A percentile compares a stretch with the other conserved stretches of the same genome.
phyloP scores from a whole-genome alignment of 2,113 vertebrate species.

The Tachysurus vachellii region DNA sequence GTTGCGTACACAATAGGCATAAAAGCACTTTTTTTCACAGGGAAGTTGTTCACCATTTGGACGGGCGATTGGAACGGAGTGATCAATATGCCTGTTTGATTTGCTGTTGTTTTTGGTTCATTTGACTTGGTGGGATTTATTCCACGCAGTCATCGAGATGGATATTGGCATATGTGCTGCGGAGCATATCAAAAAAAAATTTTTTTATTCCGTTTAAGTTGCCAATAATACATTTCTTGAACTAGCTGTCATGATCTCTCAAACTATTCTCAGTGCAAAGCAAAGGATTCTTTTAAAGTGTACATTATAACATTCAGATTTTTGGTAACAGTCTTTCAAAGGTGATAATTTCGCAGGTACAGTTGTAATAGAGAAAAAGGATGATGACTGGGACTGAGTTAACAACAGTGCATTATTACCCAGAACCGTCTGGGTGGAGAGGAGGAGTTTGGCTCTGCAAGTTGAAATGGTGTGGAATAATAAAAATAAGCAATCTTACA shows the following conservation, averaged over 20 bases:
- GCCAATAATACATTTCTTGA: not conserved
- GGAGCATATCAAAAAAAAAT: not conserved
- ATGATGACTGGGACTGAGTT: not conserved
- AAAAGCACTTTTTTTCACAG: not conserved
- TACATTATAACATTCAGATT: not conserved
- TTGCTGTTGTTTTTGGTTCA: not conserved
- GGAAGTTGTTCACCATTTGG: not conserved
- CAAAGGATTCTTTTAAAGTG: not conserved
- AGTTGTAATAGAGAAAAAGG: not conserved
- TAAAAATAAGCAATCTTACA: not conserved
- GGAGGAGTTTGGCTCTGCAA: not conserved
- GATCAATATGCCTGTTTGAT: not conserved
- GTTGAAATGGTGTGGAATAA: not conserved
- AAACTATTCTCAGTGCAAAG: not conserved
- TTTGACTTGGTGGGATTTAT: not conserved
- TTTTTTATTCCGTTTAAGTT: not conserved
- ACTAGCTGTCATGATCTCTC: not conserved
- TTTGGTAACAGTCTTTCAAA: not conserved
- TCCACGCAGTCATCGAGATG: not conserved
- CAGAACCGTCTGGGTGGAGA: not conserved
- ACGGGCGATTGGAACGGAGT: too few relatives aligned
- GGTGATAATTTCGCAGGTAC: not conserved
- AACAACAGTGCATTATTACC: not conserved
- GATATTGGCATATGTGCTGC: not conserved
- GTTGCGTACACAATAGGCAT: not conserved